Percentiles rank a stretch among this genome's conserved stretches.
Conservation (phyloP, 2,113 vertebrate species). For the Lutjanus erythropterus region DNA sequence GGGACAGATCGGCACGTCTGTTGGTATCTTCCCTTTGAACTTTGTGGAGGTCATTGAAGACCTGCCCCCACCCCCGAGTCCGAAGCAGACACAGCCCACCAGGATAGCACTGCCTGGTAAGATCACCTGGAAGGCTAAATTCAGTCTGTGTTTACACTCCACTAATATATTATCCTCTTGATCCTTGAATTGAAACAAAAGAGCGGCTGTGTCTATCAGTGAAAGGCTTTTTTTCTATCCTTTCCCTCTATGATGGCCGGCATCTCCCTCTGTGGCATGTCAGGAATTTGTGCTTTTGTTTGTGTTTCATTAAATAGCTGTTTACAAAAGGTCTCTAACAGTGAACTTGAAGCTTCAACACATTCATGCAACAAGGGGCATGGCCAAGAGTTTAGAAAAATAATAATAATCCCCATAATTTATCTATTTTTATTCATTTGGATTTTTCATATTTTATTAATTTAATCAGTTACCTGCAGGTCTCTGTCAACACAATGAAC, state of each 20-base stretch:
- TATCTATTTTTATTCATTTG: too few species aligned
- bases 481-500: not conserved
- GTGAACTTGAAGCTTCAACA: not conserved
- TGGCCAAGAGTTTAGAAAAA: not conserved
- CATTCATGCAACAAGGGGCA: not conserved
- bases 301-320: conserved; percentile 67
- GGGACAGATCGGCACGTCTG: conserved; percentile 84
- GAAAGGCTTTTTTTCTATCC: conserved; percentile 17
- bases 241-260: conserved; percentile 7
- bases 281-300: conserved; percentile 66
- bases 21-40: conserved; percentile 93
- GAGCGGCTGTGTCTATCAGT: not conserved
- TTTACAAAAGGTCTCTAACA: conserved; percentile 49
- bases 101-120: conserved; percentile 76
- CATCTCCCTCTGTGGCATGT: conserved; percentile 43
- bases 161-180: not conserved
- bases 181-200: not conserved
- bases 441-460: not conserved
- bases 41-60: conserved; percentile 94
- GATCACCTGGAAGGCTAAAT: conserved; percentile 1
- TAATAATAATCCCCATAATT: too few species aligned
- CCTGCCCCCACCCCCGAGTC: conserved; percentile 76
- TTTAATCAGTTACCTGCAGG: not conserved
- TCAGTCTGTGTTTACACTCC: not conserved
- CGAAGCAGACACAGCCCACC: conserved; percentile 39